Conservation (phyloP, 1,140 invertebrate species). For the Heliothis subflexa region DNA sequence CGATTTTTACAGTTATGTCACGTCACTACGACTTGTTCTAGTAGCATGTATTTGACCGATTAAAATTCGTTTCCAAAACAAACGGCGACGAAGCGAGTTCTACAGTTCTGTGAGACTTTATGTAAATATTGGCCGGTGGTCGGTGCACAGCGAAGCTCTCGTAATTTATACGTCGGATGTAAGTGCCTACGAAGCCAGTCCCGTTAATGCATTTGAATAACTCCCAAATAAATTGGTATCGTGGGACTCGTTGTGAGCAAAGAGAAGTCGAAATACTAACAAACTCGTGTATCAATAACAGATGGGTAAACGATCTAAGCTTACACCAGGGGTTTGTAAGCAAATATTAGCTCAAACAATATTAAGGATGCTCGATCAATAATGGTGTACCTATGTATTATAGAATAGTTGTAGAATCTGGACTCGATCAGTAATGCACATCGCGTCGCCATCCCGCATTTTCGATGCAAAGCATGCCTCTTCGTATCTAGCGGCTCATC, state of each 20-base stretch:
- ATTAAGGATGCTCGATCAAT: too few relatives aligned
- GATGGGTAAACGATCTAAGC: background rate
- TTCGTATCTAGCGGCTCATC: background rate
- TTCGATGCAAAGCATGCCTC: conserved; percentile 35
- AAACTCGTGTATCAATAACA: background rate
- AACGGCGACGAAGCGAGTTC: conserved; percentile 19
- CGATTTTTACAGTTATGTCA: conserved; percentile 28
- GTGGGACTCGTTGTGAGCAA: conserved; percentile 7
- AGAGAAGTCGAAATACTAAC: background rate
- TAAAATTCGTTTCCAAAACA: conserved; percentile 50
- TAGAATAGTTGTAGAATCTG: background rate
- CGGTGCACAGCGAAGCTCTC: background rate
- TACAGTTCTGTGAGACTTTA: conserved; percentile 32
- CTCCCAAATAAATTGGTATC: conserved; percentile 19
- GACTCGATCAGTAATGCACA: conserved; percentile 25
- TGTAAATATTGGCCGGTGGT: conserved; percentile 22
- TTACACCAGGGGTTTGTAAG: too few relatives aligned
- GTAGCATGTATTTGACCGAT: conserved; percentile 45
- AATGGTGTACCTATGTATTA: background rate
- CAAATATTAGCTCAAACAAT: too few relatives aligned
- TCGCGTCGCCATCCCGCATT: conserved; percentile 7
- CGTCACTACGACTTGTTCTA: conserved; percentile 18
- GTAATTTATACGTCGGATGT: conserved; percentile 11
- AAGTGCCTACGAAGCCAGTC: background rate
- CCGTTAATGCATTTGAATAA: conserved; percentile 30